Percentiles rank a stretch among this genome's conserved stretches.
Conservation (phyloP, 2,888 invertebrate genomes). For the Drosophila antonietae region DNA sequence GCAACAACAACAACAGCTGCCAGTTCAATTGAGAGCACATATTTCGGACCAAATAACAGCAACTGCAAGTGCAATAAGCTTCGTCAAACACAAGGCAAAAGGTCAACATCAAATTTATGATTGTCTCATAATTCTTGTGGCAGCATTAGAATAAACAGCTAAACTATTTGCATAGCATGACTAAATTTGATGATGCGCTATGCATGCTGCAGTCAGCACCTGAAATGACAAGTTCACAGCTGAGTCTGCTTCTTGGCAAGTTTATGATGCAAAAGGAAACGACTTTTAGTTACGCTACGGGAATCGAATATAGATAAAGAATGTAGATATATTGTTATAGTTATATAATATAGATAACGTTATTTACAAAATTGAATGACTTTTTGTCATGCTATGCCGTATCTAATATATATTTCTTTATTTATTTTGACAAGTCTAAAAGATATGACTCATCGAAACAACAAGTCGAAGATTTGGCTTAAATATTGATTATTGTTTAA, state of each 20-base stretch:
- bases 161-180: constrained; percentile 30
- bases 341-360: too few species aligned
- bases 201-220: constrained; percentile 1
- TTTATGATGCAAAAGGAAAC: too few species aligned
- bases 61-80: background rate
- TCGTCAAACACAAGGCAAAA: constrained; percentile 20
- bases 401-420: too few species aligned
- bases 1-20: constrained; percentile 20
- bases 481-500: too few species aligned
- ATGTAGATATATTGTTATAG: too few species aligned
- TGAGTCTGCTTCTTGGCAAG: background rate
- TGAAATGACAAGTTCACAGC: constrained; percentile 5
- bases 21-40: constrained; percentile 39
- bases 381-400: too few species aligned
- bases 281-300: background rate
- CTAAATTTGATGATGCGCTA: constrained; percentile 35
- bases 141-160: constrained; percentile 8
- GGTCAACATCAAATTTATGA: constrained; percentile 27
- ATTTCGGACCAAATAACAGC: constrained; percentile 17
- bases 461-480: too few species aligned
- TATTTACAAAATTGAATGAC: too few species aligned
- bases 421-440: too few species aligned
- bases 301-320: too few species aligned
- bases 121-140: constrained; percentile 21
- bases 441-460: too few species aligned